Base-by-base conservation (phyloP, 2,797 vertebrate species). In the Muscicapa comitata region DNA sequence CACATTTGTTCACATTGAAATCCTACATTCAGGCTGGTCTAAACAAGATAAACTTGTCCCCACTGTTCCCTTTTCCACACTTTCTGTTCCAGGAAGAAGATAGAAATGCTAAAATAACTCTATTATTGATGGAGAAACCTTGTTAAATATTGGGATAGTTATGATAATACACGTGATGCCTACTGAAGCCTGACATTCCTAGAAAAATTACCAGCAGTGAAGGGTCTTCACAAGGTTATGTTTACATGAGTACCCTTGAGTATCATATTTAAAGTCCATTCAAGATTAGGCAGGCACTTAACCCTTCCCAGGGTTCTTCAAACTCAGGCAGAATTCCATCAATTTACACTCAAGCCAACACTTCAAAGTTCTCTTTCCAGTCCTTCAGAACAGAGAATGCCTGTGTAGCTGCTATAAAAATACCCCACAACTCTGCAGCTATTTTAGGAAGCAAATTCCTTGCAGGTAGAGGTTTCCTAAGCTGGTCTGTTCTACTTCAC, bases 391-490 rank as follows among this genome's bases (percentile, higher is more conserved):
- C 25, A 84, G 42, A 77, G 61, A 65, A 88, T 13, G 59, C n/a
- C 40, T 33, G 20, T 23, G 35, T 12, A 51, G 61, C 72, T 62
- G 81, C 35, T 87, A 76, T 24, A 86, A 91, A 94, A 91, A 96
- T 25, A 91, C 25, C 37, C 51, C 20, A 19, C 1, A 1, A 72
- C 68, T 92, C 72, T 54, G 48, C 21, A 86, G 91, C 82, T 96
- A 95, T 94, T 94, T 94, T 93, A 74, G 93, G 94, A 90, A 94
- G 70, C 38, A 67, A 71, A 86, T 74, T 53, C 70, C 58, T 16
- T 47, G 82, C 94, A 96, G 95, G 95, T 96, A 88, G 58, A 84
- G 33, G 31, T 58, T 94, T 45, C 38, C 55, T 66, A 61, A 82
- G 61, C 78, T 55, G 45, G 7, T 88, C 78, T 88, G 78, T 24